phyloP scores from a whole-genome alignment of 2,888 invertebrate genomes.

The Apantesis nais region DNA sequence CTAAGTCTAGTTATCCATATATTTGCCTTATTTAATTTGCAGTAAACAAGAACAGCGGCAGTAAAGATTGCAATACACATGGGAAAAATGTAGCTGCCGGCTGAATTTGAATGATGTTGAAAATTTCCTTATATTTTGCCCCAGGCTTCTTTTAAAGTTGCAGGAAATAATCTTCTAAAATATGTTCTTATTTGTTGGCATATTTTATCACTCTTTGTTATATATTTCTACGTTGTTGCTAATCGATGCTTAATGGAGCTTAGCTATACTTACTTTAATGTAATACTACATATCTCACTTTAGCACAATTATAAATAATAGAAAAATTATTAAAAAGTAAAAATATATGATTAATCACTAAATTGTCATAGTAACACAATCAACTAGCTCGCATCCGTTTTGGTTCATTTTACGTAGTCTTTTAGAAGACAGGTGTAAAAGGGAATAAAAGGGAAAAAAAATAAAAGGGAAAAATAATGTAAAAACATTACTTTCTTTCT shows the following conservation, averaged over 20 bases:
- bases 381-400: no score
- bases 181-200: conserved; percentile 7
- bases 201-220: conserved; percentile 11
- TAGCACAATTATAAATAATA: no score
- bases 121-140: conserved; percentile 31
- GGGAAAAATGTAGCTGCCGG: conserved; percentile 34
- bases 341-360: no score
- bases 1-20: not conserved
- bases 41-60: conserved; percentile 31
- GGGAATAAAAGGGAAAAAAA: not conserved
- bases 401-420: no score
- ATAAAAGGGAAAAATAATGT: no score
- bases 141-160: conserved; percentile 33
- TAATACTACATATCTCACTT: no score
- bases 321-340: no score
- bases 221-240: not conserved
- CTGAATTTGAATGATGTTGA: conserved; percentile 41
- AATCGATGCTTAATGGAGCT: not conserved
- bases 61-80: conserved; percentile 48
- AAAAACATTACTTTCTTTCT: no score
- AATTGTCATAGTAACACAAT: no score
- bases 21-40: not conserved
- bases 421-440: no score
- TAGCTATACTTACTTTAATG: not conserved
- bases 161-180: conserved; percentile 39